Conservation (phyloP, 2,888 invertebrate species). For the Petrolisthes cinctipes region DNA sequence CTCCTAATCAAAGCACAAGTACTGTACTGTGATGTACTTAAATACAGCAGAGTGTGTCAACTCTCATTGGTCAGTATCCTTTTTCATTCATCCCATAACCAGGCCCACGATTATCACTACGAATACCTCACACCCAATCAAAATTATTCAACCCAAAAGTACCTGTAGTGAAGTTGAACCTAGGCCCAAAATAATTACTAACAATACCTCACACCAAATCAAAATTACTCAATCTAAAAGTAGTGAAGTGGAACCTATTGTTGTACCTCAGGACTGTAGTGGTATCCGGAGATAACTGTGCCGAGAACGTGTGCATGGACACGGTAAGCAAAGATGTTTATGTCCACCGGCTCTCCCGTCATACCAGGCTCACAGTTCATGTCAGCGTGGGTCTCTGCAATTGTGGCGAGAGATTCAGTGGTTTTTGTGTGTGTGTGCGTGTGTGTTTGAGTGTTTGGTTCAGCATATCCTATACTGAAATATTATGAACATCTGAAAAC, state of each 20-base stretch:
- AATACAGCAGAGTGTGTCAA: too few species aligned
- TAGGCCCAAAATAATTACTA: not conserved
- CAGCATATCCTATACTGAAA: too few species aligned
- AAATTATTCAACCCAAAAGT: not conserved
- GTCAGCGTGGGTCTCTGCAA: constrained; percentile 71
- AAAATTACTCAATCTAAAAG: constrained; percentile 12
- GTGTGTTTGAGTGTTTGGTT: too few species aligned
- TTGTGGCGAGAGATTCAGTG: not conserved
- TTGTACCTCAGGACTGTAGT: constrained; percentile 67
- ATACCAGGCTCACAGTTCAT: constrained; percentile 71
- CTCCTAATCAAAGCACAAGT: too few species aligned
- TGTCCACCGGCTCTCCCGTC: constrained; percentile 68
- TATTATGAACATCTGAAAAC: too few species aligned
- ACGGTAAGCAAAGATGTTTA: constrained; percentile 74
- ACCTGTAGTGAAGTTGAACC: not conserved
- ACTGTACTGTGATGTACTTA: too few species aligned
- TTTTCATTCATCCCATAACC: too few species aligned
- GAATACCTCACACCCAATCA: too few species aligned
- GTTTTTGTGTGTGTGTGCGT: too few species aligned
- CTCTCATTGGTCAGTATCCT: too few species aligned
- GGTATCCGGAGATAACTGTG: constrained; percentile 71
- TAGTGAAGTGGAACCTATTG: not conserved
- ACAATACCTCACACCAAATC: not conserved
- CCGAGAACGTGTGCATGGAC: constrained; percentile 74
- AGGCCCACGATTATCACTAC: too few species aligned